Evolutionary conservation across 1,140 invertebrate genomes (phyloP).

Genomic region (Eulimnadia texana): DNA sequence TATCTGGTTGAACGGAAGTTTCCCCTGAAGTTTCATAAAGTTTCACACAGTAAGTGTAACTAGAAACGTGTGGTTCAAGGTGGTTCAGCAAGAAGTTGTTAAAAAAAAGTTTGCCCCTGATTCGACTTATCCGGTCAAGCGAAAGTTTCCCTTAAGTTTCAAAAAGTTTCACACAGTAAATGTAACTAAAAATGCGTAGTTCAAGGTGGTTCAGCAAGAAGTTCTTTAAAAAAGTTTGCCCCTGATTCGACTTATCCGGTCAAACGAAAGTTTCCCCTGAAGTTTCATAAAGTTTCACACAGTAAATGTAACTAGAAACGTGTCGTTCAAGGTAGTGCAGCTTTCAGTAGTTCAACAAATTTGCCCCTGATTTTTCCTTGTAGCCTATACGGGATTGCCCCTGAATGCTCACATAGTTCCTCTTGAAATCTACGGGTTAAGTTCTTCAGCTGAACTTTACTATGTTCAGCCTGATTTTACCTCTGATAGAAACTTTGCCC

Average conservation of each 20-base stretch:
- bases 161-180: too few species aligned
- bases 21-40: not conserved
- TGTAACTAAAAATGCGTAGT: constrained; percentile 10
- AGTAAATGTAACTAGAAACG: too few species aligned
- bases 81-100: not conserved
- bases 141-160: not conserved
- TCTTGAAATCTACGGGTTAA: too few species aligned
- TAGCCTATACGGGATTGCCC: too few species aligned
- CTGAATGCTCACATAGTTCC: too few species aligned
- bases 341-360: not conserved
- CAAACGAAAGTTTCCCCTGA: not conserved
- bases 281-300: too few species aligned
- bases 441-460: too few species aligned
- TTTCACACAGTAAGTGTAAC: too few species aligned
- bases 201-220: not conserved
- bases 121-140: not conserved
- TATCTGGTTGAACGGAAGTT: not conserved
- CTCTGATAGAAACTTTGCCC: too few species aligned
- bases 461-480: too few species aligned
- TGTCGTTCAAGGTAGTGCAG: not conserved
- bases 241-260: not conserved
- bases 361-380: too few species aligned
- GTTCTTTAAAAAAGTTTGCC: not conserved
- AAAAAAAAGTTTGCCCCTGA: not conserved
- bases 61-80: not conserved